A percentile compares a stretch with the other conserved stretches of the same genome.
These are phyloP conservation scores for Miniopterus natalensis DNA, from an alignment of 2,113 vertebrate genomes.

Conservation along the genomic window DNA sequence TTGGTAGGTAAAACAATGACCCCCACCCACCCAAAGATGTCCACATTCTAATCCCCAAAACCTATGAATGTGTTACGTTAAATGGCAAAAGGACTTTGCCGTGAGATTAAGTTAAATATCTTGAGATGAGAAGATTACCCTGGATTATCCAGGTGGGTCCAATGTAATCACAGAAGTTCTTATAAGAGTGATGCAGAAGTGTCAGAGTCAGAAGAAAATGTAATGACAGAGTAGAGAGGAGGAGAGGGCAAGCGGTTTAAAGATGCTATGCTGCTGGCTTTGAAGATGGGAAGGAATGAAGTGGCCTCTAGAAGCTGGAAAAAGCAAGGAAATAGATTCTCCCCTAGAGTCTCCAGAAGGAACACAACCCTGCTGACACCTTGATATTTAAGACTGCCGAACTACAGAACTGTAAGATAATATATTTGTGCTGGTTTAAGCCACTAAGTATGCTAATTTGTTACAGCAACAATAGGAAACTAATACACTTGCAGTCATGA, in stretches of 20 bases:
- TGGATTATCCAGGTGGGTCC: background rate
- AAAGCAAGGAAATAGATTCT: conserved; percentile 27
- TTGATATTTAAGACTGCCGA: conserved; percentile 54
- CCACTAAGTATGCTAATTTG: background rate
- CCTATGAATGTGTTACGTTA: background rate
- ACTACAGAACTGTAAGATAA: background rate
- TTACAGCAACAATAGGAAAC: conserved; percentile 22
- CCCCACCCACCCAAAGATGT: background rate
- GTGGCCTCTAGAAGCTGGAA: background rate
- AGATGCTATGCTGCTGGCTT: background rate
- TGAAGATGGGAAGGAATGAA: background rate
- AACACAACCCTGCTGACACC: background rate
- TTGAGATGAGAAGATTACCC: background rate
- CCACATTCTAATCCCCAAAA: conserved; percentile 10
- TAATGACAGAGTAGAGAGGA: background rate
- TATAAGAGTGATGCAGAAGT: background rate
- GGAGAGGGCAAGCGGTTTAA: background rate
- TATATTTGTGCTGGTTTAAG: conserved; percentile 30
- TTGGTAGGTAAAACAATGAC: conserved; percentile 9
- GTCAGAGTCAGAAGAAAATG: background rate
- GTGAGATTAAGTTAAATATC: background rate
- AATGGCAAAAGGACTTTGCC: background rate
- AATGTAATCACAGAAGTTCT: background rate
- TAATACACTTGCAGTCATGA: background rate
- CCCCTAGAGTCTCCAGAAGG: background rate